These are phyloP conservation scores for Calameuta idolon DNA, from an alignment of 2,888 invertebrate species.

Conservation along the genomic window DNA sequence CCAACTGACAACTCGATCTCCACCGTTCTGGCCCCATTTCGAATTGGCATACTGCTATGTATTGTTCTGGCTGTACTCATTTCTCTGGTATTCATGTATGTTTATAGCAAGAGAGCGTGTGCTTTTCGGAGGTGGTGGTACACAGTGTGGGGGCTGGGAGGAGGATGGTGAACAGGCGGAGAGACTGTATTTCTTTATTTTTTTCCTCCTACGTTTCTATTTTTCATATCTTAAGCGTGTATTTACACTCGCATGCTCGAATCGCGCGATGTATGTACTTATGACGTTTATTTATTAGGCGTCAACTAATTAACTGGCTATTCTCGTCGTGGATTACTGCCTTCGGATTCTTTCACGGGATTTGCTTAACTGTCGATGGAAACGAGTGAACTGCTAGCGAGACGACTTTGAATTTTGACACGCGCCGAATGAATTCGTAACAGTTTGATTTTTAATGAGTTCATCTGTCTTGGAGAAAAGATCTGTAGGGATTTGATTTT, in stretches of 20 bases:
- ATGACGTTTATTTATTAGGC: not conserved
- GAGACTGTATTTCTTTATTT: not conserved
- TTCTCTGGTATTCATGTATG: conserved; percentile 43
- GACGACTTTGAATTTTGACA: not conserved
- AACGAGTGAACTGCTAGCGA: not conserved
- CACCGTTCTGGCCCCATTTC: conserved; percentile 63
- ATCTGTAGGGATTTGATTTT: not conserved
- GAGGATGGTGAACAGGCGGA: not conserved
- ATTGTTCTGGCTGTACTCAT: conserved; percentile 61
- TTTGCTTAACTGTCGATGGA: not conserved
- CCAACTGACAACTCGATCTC: conserved; percentile 39
- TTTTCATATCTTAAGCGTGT: not conserved
- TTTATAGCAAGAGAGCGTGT: not conserved
- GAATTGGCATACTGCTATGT: conserved; percentile 58
- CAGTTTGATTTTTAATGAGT: not conserved
- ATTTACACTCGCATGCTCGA: not conserved
- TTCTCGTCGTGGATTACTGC: not conserved
- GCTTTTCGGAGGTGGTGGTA: not conserved
- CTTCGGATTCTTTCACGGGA: not conserved
- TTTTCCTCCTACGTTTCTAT: not conserved
- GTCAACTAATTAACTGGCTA: not conserved
- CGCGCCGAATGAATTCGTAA: not conserved
- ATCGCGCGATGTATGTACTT: not conserved
- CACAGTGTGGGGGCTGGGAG: not conserved
- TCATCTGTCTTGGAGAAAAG: not conserved